These are phyloP conservation scores for Cydia strobilella DNA, from an alignment of 1,140 invertebrate genomes.

Conservation along the genomic window DNA sequence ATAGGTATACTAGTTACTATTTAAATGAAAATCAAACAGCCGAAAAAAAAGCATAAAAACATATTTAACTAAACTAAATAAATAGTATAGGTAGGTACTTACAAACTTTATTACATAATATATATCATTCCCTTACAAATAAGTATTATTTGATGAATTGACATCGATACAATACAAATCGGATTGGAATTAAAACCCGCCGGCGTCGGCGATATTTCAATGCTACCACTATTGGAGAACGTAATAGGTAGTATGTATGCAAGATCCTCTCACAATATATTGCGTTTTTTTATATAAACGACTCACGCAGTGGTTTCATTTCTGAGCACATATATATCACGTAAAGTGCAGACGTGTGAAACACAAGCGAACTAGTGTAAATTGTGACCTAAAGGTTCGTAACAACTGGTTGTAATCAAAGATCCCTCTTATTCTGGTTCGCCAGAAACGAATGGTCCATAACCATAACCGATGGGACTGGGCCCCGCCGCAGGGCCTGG, in stretches of 20 bases:
- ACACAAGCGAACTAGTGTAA: not conserved
- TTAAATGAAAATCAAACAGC: too few species aligned
- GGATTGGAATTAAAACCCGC: not conserved
- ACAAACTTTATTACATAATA: not conserved
- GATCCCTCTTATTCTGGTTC: not conserved
- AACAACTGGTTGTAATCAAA: not conserved
- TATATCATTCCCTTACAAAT: not conserved
- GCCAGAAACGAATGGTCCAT: not conserved
- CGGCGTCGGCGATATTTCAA: not conserved
- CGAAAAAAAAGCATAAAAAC: too few species aligned
- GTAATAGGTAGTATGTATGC: not conserved
- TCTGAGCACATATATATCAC: not conserved
- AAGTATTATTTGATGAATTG: not conserved
- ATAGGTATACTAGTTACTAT: too few species aligned
- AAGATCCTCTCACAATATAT: not conserved
- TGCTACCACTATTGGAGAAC: not conserved
- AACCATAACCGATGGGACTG: not conserved
- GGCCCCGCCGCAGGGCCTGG: not conserved
- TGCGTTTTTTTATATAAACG: not conserved
- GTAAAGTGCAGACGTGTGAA: not conserved
- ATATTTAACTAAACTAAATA: too few species aligned
- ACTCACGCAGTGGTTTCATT: not conserved
- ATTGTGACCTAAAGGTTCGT: not conserved
- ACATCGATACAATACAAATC: constrained; percentile 10
- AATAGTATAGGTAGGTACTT: too few species aligned